Conservation (phyloP, 2,113 vertebrate genomes). For the Ictidomys tridecemlineatus region DNA sequence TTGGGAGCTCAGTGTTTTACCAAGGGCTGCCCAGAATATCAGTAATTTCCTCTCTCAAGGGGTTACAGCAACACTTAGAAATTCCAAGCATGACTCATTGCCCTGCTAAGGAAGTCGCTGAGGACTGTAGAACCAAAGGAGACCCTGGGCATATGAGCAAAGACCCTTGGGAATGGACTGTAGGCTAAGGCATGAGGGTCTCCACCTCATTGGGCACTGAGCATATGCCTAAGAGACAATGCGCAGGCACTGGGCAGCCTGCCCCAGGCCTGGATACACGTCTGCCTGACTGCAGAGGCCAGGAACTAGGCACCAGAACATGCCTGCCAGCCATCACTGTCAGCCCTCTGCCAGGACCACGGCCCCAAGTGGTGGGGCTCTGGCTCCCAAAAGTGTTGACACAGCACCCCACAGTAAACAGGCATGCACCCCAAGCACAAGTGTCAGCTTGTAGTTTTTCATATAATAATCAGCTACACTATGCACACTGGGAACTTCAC, state of each 20-base stretch:
- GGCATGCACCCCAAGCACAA: not conserved
- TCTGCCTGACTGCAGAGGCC: not conserved
- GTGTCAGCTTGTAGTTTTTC: not conserved
- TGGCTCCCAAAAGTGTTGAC: not conserved
- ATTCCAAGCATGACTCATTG: not conserved
- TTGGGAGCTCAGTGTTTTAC: not conserved
- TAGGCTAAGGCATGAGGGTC: not conserved
- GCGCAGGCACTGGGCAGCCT: not conserved
- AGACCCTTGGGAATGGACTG: not conserved
- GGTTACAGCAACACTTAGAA: not conserved
- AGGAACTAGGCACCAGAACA: not conserved
- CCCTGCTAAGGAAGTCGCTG: not conserved
- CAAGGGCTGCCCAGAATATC: not conserved
- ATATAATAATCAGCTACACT: not conserved
- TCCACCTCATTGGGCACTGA: not conserved
- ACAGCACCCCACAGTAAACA: not conserved
- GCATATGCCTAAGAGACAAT: not conserved
- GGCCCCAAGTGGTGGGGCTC: not conserved
- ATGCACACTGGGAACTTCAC: too few species aligned
- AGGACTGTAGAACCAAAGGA: not conserved
- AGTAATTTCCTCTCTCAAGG: slow-evolving; percentile 19
- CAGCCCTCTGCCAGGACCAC: not conserved
- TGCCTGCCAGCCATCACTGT: not conserved
- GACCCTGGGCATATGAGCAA: not conserved
- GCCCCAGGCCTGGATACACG: not conserved